phyloP scores from a whole-genome alignment of 2,797 vertebrate genomes.

The Pristis pectinata region DNA sequence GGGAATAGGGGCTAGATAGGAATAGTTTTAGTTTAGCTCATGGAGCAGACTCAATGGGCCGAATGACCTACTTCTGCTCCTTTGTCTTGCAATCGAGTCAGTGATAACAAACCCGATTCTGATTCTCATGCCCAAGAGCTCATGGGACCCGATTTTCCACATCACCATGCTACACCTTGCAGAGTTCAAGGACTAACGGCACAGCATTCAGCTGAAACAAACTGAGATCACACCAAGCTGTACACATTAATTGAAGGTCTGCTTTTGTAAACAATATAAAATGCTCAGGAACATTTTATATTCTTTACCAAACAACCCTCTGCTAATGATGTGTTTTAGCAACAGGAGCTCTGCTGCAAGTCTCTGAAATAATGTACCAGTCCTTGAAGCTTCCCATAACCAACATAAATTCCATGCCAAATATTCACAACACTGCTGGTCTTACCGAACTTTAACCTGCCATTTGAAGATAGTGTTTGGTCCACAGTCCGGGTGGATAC shows the following conservation, averaged over 20 bases:
- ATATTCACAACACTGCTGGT: background rate
- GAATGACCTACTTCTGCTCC: too few relatives aligned
- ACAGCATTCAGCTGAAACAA: background rate
- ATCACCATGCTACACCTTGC: too few relatives aligned
- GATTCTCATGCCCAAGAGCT: too few relatives aligned
- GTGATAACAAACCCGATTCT: too few relatives aligned
- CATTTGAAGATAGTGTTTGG: conserved; percentile 88
- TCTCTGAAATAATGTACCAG: background rate
- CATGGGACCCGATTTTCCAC: too few relatives aligned
- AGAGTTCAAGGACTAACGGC: background rate
- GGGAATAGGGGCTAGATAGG: too few relatives aligned
- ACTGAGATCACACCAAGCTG: background rate
- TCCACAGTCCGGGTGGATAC: conserved; percentile 79
- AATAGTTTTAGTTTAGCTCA: too few relatives aligned
- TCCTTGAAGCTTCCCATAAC: background rate
- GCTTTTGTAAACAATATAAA: too few relatives aligned
- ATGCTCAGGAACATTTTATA: background rate
- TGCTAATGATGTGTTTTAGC: too few relatives aligned
- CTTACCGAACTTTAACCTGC: conserved; percentile 97
- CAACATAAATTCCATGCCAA: too few relatives aligned
- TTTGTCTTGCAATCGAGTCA: too few relatives aligned
- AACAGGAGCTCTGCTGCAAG: background rate
- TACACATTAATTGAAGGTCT: background rate
- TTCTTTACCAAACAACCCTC: background rate
- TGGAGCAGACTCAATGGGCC: too few relatives aligned